Evolutionary conservation across 2,113 vertebrate genomes (phyloP), one percentile per base, ranked within the genome.

Genomic region (Notiomystis cincta): DNA sequence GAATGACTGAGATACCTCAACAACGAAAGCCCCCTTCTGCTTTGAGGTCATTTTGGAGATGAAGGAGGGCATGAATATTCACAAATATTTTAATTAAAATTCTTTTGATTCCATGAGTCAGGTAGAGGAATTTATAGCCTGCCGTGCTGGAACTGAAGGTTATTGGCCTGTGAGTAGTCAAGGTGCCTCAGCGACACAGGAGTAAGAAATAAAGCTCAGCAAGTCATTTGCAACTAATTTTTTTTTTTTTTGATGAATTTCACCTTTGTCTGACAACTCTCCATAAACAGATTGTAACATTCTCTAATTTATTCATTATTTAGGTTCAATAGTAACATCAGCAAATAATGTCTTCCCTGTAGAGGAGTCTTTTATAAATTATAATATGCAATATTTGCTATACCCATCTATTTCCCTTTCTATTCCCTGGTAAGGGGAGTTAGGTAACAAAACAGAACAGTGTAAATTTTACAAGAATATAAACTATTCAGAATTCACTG

Each of bases 301-400:
- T 71, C 51, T 89, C 54, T 90, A 90, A 93, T 93, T 87, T 89
- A 94, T 94, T 90, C 37, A 88, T 91, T 93, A 66, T 93, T 93
- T 93, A 82, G 45, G 47, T 82, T 91, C 84, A 90, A 15, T 5
- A 66, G 66, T n/a, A 84, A 58, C 47, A 66, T 58, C 85, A 85
- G 58, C 58, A 94, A 93, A 82, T 73, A 85, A 53, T 15, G 31
- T 54, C 69, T 42, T 78, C 62, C 77, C 61, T 47, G n/a, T 37
- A 80, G 70, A 72, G 81, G 15, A 53, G n/a, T 10, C 78, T 50
- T 28, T 85, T 77, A 69, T 69, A 89, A 90, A 87, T 89, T 78
- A 85, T 33, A 76, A 85, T 65, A 47, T n/a, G 33, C 38, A 79
- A 30, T 69, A 72, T 45, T 57, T 50, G 45, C 33, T 70, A 53